Conservation (phyloP, 2,113 vertebrate species). For the Corythornis madagascariensis region DNA sequence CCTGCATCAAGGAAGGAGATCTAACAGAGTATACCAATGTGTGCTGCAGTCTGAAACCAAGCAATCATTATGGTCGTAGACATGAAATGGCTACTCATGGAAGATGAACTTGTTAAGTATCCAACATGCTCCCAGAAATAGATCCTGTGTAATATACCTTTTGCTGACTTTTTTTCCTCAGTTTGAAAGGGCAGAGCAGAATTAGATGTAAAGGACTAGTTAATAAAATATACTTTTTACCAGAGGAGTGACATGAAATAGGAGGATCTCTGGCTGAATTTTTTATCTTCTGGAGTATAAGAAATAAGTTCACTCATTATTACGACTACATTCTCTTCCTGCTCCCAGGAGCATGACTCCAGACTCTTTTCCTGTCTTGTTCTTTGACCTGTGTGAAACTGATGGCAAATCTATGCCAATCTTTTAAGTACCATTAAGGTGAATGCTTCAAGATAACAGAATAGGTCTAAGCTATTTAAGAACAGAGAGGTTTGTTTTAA, state of each 20-base stretch:
- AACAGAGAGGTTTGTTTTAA: constrained; percentile 80
- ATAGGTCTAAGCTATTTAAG: constrained; percentile 83
- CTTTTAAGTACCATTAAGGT: constrained; percentile 76
- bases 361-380: not conserved
- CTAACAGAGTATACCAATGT: not conserved
- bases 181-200: not conserved
- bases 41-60: not conserved
- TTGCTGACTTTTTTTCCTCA: not conserved
- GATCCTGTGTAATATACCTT: not conserved
- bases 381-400: constrained; percentile 67
- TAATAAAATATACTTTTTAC: constrained; percentile 32
- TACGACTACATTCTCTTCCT: not conserved
- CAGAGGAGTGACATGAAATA: constrained; percentile 4
- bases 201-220: not conserved
- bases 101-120: constrained; percentile 32
- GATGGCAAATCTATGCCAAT: constrained; percentile 64
- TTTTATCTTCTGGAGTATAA: not conserved
- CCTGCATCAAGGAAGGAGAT: not conserved
- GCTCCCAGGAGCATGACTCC: not conserved
- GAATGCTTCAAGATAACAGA: constrained; percentile 68
- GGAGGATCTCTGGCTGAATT: not conserved
- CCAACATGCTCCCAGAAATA: constrained; percentile 13
- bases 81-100: not conserved
- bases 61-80: not conserved
- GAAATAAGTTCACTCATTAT: not conserved